Evolutionary conservation across 2,113 vertebrate species (phyloP), one percentile per base, ranked within the genome.

Genomic region (Polypterus senegalus): DNA sequence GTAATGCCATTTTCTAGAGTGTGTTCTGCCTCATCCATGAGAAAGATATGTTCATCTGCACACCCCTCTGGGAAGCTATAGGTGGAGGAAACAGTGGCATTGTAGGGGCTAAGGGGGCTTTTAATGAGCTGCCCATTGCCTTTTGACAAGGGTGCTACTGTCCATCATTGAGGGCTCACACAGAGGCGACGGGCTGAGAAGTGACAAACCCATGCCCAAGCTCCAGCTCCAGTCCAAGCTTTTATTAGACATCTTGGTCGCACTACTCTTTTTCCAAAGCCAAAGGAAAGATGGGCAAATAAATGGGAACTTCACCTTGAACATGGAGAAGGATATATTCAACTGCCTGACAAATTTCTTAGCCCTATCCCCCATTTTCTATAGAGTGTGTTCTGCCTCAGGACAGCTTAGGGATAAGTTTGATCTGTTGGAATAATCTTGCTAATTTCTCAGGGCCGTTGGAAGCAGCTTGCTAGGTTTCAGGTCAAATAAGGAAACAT

Each of bases 251-350:
- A 64, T 62, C 68, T n/a, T 54, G 53, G 4, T 11, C n/a, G n/a
- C 69, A 67, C 73, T 58, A 46, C 62, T 70, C 62, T 76, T 78
- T 48, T 79, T 89, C 94, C 94, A 98, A 59, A 89, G 77, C 91
- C 92, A 94, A 67, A 90, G 97, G 67, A 88, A 83, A 48, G 84
- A 89, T 1, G 83, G 75, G 0, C 91, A 93, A 60, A 97, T 75
- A 44, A 76, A 80, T 0, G 90, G 92, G 67, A 91, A 97, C 69
- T 83, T 89, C 48, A 92, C 81, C 61, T 91, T 91, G 70, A 94
- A 97, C 66, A 87, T 92, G 9, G 81, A 87, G 66, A 94, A 82
- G 0, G 92, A 86, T 69, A 91, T 84, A 43, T 69, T 86, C 65
- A 88, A 84, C 3, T 76, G 88, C 69, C 82, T 84, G 54, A 92